A percentile compares a stretch with the other conserved stretches of the same genome.
Evolutionary conservation across 2,888 invertebrate genomes (phyloP).

Genomic region (Eupithecia inturbata): DNA sequence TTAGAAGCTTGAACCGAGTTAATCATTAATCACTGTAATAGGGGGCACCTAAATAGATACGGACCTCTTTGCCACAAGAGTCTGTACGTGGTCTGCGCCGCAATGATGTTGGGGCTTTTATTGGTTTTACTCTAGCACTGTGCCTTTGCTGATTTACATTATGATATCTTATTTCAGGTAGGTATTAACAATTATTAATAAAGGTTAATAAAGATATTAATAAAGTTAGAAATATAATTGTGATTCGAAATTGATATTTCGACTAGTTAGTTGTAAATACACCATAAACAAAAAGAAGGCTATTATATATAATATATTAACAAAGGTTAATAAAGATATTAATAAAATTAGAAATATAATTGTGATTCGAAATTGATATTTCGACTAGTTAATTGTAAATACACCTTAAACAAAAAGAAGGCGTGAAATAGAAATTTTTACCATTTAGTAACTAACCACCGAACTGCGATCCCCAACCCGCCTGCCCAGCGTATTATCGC

Average conservation of each 20-base stretch:
- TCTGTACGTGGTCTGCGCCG: slow-evolving; percentile 8
- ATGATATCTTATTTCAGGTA: not conserved
- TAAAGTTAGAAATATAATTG: not conserved
- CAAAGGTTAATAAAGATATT: no score
- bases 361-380: not conserved
- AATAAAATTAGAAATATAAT: not conserved
- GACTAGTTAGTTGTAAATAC: not conserved
- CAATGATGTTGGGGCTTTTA: slow-evolving; percentile 11
- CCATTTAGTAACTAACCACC: not conserved
- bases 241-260: not conserved
- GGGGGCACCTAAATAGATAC: slow-evolving; percentile 25
- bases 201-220: no score
- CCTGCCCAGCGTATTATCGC: not conserved
- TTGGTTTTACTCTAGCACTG: not conserved
- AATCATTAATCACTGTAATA: slow-evolving; percentile 32
- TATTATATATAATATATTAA: no score
- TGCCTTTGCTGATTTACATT: not conserved
- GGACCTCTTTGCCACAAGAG: slow-evolving; percentile 12
- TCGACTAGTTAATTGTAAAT: not conserved
- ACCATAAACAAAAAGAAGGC: not conserved
- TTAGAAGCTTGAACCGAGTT: slow-evolving; percentile 24
- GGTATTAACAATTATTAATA: no score
- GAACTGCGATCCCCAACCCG: not conserved
- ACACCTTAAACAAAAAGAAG: not conserved
- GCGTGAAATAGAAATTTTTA: not conserved